Evolutionary conservation across 1,140 invertebrate genomes (phyloP).

Genomic region (Varroa destructor): DNA sequence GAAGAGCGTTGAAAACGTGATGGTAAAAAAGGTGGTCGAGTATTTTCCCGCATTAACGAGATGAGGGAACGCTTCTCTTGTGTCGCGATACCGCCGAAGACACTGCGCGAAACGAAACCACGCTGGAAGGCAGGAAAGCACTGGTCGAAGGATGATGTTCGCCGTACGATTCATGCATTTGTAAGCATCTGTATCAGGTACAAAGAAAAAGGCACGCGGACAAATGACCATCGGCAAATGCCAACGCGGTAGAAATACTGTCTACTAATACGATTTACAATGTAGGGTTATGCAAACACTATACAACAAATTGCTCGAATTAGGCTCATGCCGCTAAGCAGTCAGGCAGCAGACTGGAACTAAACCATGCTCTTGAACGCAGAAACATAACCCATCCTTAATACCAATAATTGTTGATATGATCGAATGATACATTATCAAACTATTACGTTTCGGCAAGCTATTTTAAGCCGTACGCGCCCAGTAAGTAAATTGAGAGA

Average conservation of each 20-base stretch:
- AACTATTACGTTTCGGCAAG: no score
- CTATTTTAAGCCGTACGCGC: no score
- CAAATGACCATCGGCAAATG: neutral
- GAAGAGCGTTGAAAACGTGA: conserved; percentile 66
- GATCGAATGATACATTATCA: no score
- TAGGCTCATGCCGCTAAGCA: no score
- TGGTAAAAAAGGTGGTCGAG: conserved; percentile 88
- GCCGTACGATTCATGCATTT: conserved; percentile 38
- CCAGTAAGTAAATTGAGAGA: no score
- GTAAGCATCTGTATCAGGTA: conserved; percentile 37
- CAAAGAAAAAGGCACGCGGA: conserved; percentile 31
- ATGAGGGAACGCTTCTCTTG: conserved; percentile 46
- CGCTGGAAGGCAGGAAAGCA: conserved; percentile 80
- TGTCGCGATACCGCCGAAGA: conserved; percentile 66
- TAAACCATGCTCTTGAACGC: no score
- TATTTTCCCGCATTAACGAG: conserved; percentile 94
- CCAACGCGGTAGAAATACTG: neutral
- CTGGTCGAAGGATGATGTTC: conserved; percentile 48
- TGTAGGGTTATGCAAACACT: conserved; percentile 33
- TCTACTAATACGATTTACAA: neutral
- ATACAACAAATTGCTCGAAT: neutral
- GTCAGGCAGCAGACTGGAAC: no score
- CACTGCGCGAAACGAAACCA: conserved; percentile 98
- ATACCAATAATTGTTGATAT: no score
- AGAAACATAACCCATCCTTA: no score